Percentiles rank a stretch among this genome's conserved stretches.
phyloP scores from a whole-genome alignment of 2,888 invertebrate species.

The Matsumyia berberina region DNA sequence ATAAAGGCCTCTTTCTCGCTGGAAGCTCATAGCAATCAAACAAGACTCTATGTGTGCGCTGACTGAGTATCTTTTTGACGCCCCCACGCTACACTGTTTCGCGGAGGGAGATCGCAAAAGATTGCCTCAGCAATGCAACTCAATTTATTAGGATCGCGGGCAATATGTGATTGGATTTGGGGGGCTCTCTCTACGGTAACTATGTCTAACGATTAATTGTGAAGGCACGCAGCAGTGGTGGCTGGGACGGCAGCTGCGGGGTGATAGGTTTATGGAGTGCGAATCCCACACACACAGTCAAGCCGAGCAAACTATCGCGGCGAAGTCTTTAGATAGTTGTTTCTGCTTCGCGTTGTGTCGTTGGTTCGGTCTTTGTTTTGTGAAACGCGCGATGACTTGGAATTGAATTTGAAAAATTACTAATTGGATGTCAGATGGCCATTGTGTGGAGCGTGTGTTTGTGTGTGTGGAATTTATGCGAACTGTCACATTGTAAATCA shows the following conservation, averaged over 20 bases:
- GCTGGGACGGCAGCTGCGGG: constrained; percentile 22
- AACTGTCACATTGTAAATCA: constrained; percentile 12
- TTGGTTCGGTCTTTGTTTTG: constrained; percentile 25
- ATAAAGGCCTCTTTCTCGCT: constrained; percentile 16
- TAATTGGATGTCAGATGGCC: constrained; percentile 66
- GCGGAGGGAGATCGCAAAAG: constrained; percentile 48
- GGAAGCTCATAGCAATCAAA: constrained; percentile 52
- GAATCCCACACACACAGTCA: constrained; percentile 67
- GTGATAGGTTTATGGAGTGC: constrained; percentile 72
- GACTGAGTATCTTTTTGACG: constrained; percentile 48
- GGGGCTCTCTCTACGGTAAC: constrained; percentile 12
- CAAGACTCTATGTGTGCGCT: constrained; percentile 11
- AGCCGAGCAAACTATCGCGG: constrained; percentile 34
- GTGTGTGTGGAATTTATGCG: constrained; percentile 31
- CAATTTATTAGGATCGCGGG: constrained; percentile 69
- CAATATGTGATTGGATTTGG: constrained; percentile 68
- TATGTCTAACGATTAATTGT: constrained; percentile 66
- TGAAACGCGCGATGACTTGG: constrained; percentile 30
- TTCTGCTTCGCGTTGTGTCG: neutral
- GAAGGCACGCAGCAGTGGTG: constrained; percentile 24
- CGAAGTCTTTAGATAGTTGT: constrained; percentile 23
- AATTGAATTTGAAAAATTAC: constrained; percentile 74
- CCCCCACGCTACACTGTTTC: constrained; percentile 57
- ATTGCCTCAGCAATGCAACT: constrained; percentile 66
- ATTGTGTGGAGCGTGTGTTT: constrained; percentile 14